phyloP scores from a whole-genome alignment of 2,888 invertebrate genomes.

The Hydrotaea cyrtoneurina region DNA sequence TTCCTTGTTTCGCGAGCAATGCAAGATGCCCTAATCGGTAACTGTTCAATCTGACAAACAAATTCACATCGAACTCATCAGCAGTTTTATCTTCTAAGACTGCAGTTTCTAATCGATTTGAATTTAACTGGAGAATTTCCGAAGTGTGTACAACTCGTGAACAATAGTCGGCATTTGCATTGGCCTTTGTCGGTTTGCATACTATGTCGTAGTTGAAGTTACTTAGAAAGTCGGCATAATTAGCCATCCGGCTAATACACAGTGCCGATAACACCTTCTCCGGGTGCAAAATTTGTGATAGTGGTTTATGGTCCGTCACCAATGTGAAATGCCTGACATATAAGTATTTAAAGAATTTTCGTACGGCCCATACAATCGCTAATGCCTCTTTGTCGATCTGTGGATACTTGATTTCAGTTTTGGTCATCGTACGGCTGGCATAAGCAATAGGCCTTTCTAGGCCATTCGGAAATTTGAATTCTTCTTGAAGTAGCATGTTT shows the following conservation, averaged over 20 bases:
- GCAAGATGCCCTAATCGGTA: background rate
- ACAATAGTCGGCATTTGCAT: no score
- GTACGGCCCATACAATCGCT: no score
- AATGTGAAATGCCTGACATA: conserved; percentile 32
- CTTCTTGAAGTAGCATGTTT: background rate
- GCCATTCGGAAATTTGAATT: no score
- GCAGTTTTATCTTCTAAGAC: background rate
- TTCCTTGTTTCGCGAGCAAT: conserved; percentile 5
- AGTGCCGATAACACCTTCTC: conserved; percentile 32
- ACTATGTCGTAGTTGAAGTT: conserved; percentile 54
- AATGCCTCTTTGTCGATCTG: no score
- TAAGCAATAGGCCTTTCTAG: conserved; percentile 11
- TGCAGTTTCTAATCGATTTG: background rate
- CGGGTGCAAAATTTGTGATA: background rate
- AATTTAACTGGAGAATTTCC: background rate
- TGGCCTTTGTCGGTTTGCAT: conserved; percentile 42
- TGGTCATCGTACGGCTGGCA: conserved; percentile 5
- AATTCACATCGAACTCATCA: background rate
- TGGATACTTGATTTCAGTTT: conserved; percentile 25
- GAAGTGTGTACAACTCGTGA: conserved; percentile 25
- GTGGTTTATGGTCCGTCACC: no score
- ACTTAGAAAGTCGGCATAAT: conserved; percentile 48
- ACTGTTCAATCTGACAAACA: conserved; percentile 26
- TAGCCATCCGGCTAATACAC: conserved; percentile 49
- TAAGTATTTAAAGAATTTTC: conserved; percentile 33